These are phyloP conservation scores for Ephialtes manifestator DNA, from an alignment of 2,888 invertebrate species.

Conservation along the genomic window DNA sequence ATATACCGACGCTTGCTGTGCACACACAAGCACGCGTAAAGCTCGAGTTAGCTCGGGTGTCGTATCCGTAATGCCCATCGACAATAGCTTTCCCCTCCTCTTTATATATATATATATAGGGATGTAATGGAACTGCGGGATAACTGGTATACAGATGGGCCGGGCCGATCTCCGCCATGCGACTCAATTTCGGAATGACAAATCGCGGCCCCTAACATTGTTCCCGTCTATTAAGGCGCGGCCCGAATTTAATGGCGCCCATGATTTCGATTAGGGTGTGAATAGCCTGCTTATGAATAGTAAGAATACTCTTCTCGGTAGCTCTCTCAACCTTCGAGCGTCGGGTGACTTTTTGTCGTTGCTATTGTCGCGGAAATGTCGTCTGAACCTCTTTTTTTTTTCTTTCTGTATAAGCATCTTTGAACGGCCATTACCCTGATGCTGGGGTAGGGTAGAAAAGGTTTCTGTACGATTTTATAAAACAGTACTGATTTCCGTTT, in stretches of 20 bases:
- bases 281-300: conserved; percentile 78
- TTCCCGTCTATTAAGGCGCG: conserved; percentile 80
- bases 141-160: conserved; percentile 55
- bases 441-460: background rate
- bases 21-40: conserved; percentile 21
- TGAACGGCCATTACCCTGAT: conserved; percentile 20
- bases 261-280: conserved; percentile 78
- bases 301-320: conserved; percentile 51
- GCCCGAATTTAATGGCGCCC: conserved; percentile 80
- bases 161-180: conserved; percentile 71
- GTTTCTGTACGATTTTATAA: conserved; percentile 26
- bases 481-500: background rate
- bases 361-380: conserved; percentile 39
- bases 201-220: conserved; percentile 77
- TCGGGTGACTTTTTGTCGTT: conserved; percentile 30
- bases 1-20: conserved; percentile 28
- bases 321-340: background rate
- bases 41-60: conserved; percentile 51
- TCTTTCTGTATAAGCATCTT: conserved; percentile 29
- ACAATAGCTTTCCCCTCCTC: conserved; percentile 53
- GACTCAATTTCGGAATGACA: conserved; percentile 82
- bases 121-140: conserved; percentile 53
- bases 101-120: conserved; percentile 35
- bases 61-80: conserved; percentile 45
- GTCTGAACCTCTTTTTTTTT: conserved; percentile 4